phyloP scores from a whole-genome alignment of 2,797 vertebrate species.

The Sebastes hopkinsi region DNA sequence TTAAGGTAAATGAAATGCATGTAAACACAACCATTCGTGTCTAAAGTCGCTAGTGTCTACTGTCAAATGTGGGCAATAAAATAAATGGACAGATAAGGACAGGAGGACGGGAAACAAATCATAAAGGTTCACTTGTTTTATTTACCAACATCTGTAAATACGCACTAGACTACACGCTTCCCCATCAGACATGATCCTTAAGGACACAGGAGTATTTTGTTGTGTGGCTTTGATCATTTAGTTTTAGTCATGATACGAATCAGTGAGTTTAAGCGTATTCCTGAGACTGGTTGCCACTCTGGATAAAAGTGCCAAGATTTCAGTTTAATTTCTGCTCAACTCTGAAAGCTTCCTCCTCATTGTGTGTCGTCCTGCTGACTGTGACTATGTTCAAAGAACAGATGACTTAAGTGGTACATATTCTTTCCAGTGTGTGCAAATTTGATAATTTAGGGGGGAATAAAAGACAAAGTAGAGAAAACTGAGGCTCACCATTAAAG shows the following conservation, averaged over 20 bases:
- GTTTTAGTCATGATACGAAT: not conserved
- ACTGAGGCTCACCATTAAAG: slow-evolving; percentile 85
- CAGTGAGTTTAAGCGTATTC: not conserved
- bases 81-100: not conserved
- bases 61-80: not conserved
- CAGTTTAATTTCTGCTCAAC: not conserved
- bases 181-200: not conserved
- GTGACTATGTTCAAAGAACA: not conserved
- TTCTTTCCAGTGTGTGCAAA: not conserved
- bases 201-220: not conserved
- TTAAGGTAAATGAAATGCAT: not conserved
- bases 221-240: not conserved
- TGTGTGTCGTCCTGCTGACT: not conserved
- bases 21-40: not conserved
- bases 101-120: not conserved
- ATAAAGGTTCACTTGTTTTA: not conserved
- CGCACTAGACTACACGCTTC: not conserved
- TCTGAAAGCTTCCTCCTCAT: not conserved
- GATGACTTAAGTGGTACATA: not conserved
- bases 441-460: fast-evolving
- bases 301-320: not conserved
- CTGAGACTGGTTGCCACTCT: not conserved
- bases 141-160: not conserved
- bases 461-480: not conserved
- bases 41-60: not conserved